Evolutionary conservation across 2,888 invertebrate species (phyloP).

Genomic region (Muscina levida): DNA sequence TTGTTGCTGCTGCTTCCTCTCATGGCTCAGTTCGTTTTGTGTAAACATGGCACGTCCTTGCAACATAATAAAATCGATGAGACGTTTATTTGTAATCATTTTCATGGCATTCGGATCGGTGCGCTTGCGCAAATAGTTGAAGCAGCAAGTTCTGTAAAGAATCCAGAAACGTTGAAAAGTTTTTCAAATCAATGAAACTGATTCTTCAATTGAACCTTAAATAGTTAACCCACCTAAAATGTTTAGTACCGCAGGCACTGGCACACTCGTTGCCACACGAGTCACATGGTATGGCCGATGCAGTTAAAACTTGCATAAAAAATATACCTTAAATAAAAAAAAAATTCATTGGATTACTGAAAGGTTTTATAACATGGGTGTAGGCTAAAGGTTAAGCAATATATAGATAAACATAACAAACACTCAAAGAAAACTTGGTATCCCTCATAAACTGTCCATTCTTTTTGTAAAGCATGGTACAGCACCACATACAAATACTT

Average conservation of each 20-base stretch:
- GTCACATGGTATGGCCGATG: conserved; percentile 81
- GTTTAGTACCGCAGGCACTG: conserved; percentile 84
- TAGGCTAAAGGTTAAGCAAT: no score
- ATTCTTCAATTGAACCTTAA: no score
- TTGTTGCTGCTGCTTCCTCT: conserved; percentile 56
- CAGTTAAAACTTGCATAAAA: conserved; percentile 69
- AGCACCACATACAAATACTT: no score
- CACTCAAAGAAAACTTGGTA: no score
- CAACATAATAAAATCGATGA: conserved; percentile 76
- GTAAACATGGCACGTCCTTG: conserved; percentile 76
- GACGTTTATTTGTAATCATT: conserved; percentile 74
- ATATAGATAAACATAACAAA: no score
- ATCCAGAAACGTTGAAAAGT: background rate
- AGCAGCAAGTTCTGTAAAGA: conserved; percentile 83
- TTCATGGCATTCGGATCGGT: conserved; percentile 74
- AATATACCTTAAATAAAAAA: conserved; percentile 68
- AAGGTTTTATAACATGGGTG: no score
- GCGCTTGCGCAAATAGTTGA: conserved; percentile 84
- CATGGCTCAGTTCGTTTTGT: conserved; percentile 69
- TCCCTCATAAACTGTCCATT: no score
- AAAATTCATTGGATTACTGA: no score
- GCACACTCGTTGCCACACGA: conserved; percentile 85
- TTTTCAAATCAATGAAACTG: background rate
- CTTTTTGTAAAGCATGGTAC: no score
- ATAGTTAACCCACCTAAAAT: conserved; percentile 80